These are phyloP conservation scores for Cavia porcellus DNA, from an alignment of 2,113 vertebrate species.

Conservation along the genomic window DNA sequence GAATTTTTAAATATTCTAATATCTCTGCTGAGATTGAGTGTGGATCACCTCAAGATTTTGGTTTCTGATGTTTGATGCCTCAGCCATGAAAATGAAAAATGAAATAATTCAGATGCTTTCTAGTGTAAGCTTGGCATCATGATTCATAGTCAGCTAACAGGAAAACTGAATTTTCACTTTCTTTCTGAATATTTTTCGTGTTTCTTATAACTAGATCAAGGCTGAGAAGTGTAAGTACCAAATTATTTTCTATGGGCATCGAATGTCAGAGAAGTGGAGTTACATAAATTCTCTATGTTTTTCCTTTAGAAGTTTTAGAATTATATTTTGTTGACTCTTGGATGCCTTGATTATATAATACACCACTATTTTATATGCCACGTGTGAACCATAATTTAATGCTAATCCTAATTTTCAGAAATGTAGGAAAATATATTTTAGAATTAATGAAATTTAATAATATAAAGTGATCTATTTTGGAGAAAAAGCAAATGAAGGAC, in stretches of 20 bases:
- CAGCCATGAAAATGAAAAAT: background rate
- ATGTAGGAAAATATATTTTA: background rate
- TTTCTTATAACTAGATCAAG: constrained; percentile 20
- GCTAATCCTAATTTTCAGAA: constrained; percentile 40
- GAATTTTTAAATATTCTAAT: background rate
- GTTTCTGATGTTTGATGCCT: background rate
- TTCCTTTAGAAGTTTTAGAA: constrained; percentile 52
- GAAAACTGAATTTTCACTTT: constrained; percentile 22
- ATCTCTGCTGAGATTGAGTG: background rate
- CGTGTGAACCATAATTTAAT: background rate
- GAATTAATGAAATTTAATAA: constrained; percentile 19
- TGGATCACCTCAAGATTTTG: background rate
- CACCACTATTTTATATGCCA: background rate
- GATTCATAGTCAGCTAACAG: background rate
- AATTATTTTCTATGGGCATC: background rate
- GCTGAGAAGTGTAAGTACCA: background rate
- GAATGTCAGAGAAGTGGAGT: background rate
- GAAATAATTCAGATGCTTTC: background rate
- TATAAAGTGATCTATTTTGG: background rate
- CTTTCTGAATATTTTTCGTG: background rate
- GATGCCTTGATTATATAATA: background rate
- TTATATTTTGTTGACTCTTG: background rate
- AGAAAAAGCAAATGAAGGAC: background rate
- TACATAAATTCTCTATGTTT: constrained; percentile 24
- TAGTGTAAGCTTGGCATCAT: background rate